Evolutionary conservation across 2,888 invertebrate genomes (phyloP), one percentile per base, ranked within the genome.

Genomic region (Drosophila mulleri): DNA sequence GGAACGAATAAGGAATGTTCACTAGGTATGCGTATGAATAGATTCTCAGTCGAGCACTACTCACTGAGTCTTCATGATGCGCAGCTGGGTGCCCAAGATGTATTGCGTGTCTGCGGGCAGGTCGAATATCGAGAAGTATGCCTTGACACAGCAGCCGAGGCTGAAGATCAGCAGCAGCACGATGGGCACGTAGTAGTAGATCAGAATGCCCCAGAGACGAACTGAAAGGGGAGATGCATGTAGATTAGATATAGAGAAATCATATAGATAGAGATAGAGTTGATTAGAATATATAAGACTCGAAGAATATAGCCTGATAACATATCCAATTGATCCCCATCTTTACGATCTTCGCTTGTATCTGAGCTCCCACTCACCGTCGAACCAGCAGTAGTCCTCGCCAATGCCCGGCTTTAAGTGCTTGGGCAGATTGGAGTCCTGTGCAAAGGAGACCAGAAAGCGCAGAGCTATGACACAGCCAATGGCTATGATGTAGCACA

Each of bases 341-440:
- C n/a, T n/a, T n/a, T n/a, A 23, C 20, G 8, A 41, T 41, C 4
- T 18, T 42, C 11, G 18, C n/a, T n/a, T n/a, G 3, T 2, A 7
- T 14, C 16, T 45, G 2, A 47, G 1, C 11, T 9, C 5, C n/a
- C 7, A 18, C 54, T 37, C 39, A 56, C 90, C 84, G 67, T 90
- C 91, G 26, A 90, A 90, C 90, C 90, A 90, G 69, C 90, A 90
- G 35, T 88, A 91, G 37, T 88, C 88, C 57, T 88, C 89, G 6
- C 90, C 90, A 67, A 90, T 90, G n/a, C 90, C 90, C 0, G 90
- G 90, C 58, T 91, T 90, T 1, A 79, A 68, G 47, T 88, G 76
- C 20, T 88, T 84, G 6, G 80, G 75, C 23, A 91, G 35, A 37
- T 72, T 78, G 0, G 90, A 89, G 62, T 91, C 91, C 72, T 90